Conservation (phyloP, 2,797 vertebrate genomes). For the Champsocephalus gunnari region DNA sequence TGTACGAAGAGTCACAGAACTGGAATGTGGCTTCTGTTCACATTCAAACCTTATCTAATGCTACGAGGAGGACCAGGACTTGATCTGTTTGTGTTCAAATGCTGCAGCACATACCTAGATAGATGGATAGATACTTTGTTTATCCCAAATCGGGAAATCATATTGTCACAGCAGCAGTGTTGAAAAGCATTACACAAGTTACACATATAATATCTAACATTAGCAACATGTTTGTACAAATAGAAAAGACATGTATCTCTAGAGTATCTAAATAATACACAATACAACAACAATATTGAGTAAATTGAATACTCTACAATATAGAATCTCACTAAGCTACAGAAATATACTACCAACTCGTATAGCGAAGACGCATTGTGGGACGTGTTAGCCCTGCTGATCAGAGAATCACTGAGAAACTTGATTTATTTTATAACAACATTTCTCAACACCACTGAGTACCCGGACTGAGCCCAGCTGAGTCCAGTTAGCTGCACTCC, state of each 20-base stretch:
- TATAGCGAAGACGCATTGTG: too few relatives aligned
- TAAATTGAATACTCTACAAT: too few relatives aligned
- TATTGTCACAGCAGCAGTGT: too few relatives aligned
- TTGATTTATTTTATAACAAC: not conserved
- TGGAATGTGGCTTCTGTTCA: slow-evolving; percentile 12
- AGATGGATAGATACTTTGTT: not conserved
- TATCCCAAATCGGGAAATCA: too few relatives aligned
- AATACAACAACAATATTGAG: too few relatives aligned
- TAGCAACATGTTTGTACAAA: too few relatives aligned
- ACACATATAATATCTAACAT: too few relatives aligned
- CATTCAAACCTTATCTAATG: not conserved
- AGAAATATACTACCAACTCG: too few relatives aligned
- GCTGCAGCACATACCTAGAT: not conserved
- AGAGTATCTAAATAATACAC: too few relatives aligned
- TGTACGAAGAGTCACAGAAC: not conserved
- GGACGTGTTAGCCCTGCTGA: not conserved
- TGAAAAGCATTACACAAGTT: too few relatives aligned
- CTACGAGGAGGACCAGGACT: not conserved
- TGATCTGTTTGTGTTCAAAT: not conserved
- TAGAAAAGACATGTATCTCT: too few relatives aligned
- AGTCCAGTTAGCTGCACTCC: slow-evolving; percentile 51
- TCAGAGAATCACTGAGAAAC: not conserved
- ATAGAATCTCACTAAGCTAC: too few relatives aligned
- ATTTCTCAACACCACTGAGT: slow-evolving; percentile 43
- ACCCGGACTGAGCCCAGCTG: slow-evolving; percentile 34